These are phyloP conservation scores for Hesperia comma DNA, from an alignment of 2,888 invertebrate genomes.

Conservation along the genomic window DNA sequence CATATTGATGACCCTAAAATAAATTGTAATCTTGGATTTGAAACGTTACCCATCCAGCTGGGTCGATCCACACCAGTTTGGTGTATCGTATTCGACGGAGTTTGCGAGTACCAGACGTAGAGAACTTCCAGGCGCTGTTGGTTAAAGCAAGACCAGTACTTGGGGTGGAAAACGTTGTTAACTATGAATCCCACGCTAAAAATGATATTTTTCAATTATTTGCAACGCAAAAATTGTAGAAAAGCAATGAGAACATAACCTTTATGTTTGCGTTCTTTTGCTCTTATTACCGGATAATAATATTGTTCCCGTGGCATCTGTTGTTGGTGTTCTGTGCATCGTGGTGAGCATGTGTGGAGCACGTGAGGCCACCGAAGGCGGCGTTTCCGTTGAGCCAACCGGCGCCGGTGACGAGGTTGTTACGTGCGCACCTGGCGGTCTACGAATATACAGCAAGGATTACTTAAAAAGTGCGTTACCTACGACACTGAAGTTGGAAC, in stretches of 20 bases:
- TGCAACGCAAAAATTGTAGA: too few relatives aligned
- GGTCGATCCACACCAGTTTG: conserved; percentile 76
- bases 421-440: conserved; percentile 65
- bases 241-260: too few relatives aligned
- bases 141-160: conserved; percentile 83
- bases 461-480: background rate
- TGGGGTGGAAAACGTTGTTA: conserved; percentile 69
- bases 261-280: too few relatives aligned
- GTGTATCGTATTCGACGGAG: conserved; percentile 68
- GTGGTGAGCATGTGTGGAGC: conserved; percentile 63
- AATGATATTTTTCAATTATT: conserved; percentile 4
- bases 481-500: background rate
- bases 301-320: conserved; percentile 67
- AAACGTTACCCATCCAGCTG: conserved; percentile 52
- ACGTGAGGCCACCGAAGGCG: conserved; percentile 67
- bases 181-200: conserved; percentile 80
- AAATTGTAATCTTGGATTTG: background rate
- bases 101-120: conserved; percentile 76
- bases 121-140: conserved; percentile 73
- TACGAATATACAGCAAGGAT: conserved; percentile 39
- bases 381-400: conserved; percentile 63
- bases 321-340: conserved; percentile 63
- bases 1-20: background rate
- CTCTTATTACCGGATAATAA: conserved; percentile 67
- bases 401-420: conserved; percentile 56